Conservation (phyloP, 2,113 vertebrate genomes). For the pig (Sus scrofa) region DNA sequence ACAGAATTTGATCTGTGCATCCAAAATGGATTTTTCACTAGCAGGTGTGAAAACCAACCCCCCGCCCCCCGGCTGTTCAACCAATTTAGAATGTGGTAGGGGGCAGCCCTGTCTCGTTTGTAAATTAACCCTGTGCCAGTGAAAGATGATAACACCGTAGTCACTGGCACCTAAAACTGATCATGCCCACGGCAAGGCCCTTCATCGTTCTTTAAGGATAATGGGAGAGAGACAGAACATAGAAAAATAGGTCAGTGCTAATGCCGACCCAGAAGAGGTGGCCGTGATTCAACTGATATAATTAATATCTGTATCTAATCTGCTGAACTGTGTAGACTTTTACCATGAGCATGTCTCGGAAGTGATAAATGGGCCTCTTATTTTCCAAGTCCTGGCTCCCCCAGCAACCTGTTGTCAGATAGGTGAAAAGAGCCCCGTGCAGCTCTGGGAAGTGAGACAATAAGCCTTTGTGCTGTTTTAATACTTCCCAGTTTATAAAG, state of each 20-base stretch:
- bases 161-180: constrained; percentile 42
- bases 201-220: constrained; percentile 48
- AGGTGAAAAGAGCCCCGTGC: not conserved
- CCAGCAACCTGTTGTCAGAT: constrained; percentile 1
- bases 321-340: constrained; percentile 51
- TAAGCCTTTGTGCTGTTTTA: not conserved
- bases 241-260: constrained; percentile 41
- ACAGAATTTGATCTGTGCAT: constrained; percentile 45
- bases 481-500: not conserved
- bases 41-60: constrained; percentile 68
- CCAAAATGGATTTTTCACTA: constrained; percentile 54
- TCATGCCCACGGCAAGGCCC: constrained; percentile 19
- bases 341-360: not conserved
- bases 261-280: constrained; percentile 14
- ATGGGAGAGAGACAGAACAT: constrained; percentile 53
- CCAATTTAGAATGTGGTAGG: constrained; percentile 54
- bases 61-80: constrained; percentile 30
- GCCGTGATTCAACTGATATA: constrained; percentile 52
- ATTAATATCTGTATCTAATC: constrained; percentile 61
- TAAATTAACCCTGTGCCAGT: constrained; percentile 66
- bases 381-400: not conserved
- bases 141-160: constrained; percentile 62
- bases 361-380: not conserved
- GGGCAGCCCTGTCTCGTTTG: constrained; percentile 22
- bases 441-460: constrained; percentile 21